phyloP scores from a whole-genome alignment of 2,113 vertebrate species.

The Bungarus multicinctus region DNA sequence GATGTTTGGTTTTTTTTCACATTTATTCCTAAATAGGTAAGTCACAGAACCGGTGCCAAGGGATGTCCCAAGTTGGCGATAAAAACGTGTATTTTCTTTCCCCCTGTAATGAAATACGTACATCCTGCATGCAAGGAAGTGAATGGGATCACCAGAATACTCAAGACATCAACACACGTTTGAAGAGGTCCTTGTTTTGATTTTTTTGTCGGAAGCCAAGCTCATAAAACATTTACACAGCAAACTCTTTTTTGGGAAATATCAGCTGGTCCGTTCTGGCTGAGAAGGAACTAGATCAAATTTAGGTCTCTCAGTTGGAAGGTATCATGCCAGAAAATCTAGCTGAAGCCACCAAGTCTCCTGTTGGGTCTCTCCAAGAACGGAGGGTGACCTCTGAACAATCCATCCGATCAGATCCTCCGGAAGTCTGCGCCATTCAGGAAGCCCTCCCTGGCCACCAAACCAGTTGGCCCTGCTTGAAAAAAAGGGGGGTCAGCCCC shows the following conservation, averaged over 20 bases:
- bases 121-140: constrained; percentile 63
- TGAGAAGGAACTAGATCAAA: constrained; percentile 33
- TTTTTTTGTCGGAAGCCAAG: constrained; percentile 39
- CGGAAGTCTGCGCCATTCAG: constrained; percentile 18
- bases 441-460: background rate
- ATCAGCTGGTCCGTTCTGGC: constrained; percentile 29
- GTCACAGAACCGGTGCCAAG: constrained; percentile 28
- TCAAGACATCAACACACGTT: constrained; percentile 40
- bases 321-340: background rate
- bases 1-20: constrained; percentile 5
- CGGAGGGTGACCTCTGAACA: background rate
- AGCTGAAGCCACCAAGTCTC: constrained; percentile 11
- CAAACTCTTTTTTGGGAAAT: constrained; percentile 32
- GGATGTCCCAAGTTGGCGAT: constrained; percentile 40
- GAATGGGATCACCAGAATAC: constrained; percentile 59
- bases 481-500: constrained; percentile 18
- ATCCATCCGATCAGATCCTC: constrained; percentile 4
- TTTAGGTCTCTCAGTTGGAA: constrained; percentile 42
- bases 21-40: constrained; percentile 42
- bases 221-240: constrained; percentile 43
- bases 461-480: background rate
- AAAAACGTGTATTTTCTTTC: constrained; percentile 26
- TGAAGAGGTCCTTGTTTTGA: background rate
- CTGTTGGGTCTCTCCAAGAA: background rate
- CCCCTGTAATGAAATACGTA: constrained; percentile 21